Evolutionary conservation across 92 coral and sea anemone genomes (phyloP).

Genomic region (Umimayanthus kanabou): DNA sequence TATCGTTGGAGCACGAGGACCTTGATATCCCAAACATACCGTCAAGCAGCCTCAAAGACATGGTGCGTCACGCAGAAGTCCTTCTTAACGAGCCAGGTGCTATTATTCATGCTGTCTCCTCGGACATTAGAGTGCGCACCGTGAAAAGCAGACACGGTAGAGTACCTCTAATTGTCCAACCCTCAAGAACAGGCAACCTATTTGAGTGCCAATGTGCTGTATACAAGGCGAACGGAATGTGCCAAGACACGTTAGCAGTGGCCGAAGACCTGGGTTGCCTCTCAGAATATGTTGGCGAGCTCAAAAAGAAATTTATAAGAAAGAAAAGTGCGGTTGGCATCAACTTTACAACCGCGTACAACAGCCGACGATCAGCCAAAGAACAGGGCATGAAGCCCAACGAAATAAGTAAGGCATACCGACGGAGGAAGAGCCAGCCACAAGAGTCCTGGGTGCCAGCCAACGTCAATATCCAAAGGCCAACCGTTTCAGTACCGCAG

Average conservation of each 20-base stretch:
- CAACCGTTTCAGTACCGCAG: conserved; percentile 22
- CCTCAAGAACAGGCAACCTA: conserved; percentile 26
- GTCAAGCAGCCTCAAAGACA: conserved; percentile 19
- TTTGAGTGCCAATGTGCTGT: conserved; percentile 43
- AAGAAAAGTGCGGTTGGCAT: conserved; percentile 36
- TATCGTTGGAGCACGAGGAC: conserved; percentile 31
- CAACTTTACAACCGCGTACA: conserved; percentile 30
- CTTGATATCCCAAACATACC: conserved; percentile 37
- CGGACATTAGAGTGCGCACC: conserved; percentile 27
- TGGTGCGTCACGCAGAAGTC: conserved; percentile 36
- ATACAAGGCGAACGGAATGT: conserved; percentile 17
- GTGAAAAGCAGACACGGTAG: conserved; percentile 41
- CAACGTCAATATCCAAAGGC: conserved; percentile 11
- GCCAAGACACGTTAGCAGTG: conserved; percentile 41
- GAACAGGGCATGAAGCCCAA: conserved; percentile 41
- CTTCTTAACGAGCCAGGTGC: conserved; percentile 44
- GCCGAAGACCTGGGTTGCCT: conserved; percentile 32
- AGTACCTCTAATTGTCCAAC: conserved; percentile 26
- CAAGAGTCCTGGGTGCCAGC: conserved; percentile 32
- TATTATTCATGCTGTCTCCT: conserved; percentile 39
- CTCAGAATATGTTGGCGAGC: conserved; percentile 29
- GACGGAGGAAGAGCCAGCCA: conserved; percentile 32
- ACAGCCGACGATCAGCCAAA: conserved; percentile 13
- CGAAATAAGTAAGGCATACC: conserved; percentile 30
- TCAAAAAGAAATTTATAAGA: conserved; percentile 22